These are phyloP conservation scores for Marmota monax DNA, from an alignment of 2,113 vertebrate genomes.

Conservation along the genomic window DNA sequence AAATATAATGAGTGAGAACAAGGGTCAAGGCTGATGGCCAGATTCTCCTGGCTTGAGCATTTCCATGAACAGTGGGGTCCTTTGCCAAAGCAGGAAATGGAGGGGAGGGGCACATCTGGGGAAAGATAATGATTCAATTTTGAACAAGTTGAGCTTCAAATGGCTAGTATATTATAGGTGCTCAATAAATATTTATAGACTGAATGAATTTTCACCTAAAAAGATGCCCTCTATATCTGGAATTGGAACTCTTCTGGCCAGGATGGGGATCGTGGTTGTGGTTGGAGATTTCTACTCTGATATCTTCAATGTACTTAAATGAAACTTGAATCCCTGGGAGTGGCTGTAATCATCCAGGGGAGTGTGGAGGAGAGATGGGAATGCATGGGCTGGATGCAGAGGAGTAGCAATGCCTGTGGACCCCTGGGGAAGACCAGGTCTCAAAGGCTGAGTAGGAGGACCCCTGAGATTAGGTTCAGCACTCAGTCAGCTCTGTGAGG, in stretches of 20 bases:
- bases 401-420: neutral
- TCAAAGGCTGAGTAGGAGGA: neutral
- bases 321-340: neutral
- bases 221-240: neutral
- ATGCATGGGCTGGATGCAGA: neutral
- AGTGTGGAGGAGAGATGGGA: neutral
- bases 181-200: neutral
- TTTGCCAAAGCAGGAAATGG: neutral
- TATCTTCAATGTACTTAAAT: neutral
- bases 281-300: neutral
- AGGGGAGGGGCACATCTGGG: neutral
- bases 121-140: neutral
- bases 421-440: neutral
- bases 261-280: neutral
- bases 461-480: neutral
- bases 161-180: neutral
- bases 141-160: neutral
- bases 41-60: neutral
- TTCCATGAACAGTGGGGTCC: neutral
- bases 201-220: neutral
- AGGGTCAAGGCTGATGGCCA: neutral
- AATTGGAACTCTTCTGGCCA: neutral
- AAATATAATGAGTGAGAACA: neutral
- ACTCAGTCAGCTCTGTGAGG: neutral
- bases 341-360: neutral